A percentile compares a stretch with the other conserved stretches of the same genome.
These are phyloP conservation scores for Temnothorax ravouxi DNA, from an alignment of 2,888 invertebrate species.

Conservation along the genomic window DNA sequence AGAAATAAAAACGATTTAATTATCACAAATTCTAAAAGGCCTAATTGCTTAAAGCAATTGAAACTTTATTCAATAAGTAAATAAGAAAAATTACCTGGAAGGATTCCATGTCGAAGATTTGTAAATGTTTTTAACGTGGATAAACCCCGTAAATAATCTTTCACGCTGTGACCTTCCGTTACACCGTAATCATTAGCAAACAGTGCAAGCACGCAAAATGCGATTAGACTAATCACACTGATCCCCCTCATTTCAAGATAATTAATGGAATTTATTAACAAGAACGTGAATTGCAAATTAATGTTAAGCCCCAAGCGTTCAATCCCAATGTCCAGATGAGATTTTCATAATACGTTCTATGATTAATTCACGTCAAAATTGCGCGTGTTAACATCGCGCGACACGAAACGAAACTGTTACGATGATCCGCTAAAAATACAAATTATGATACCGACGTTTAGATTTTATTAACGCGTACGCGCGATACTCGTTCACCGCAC, in stretches of 20 bases:
- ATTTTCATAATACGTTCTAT: not conserved
- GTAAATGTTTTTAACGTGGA: not conserved
- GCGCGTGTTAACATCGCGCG: not conserved
- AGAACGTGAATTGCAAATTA: not conserved
- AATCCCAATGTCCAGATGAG: not conserved
- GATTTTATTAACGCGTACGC: not conserved
- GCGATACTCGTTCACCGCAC: not conserved
- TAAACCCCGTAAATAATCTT: slow-evolving; percentile 9
- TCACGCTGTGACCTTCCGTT: not conserved
- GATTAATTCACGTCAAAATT: not conserved
- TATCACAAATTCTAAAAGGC: not conserved
- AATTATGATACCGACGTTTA: not conserved
- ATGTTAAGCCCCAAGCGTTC: not conserved
- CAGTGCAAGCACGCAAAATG: not conserved
- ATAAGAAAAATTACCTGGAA: slow-evolving; percentile 26
- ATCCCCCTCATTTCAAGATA: slow-evolving; percentile 6
- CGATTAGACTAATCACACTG: not conserved
- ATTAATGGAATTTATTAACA: not conserved
- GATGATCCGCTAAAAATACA: not conserved
- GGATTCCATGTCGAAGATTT: slow-evolving; percentile 25
- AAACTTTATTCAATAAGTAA: not conserved
- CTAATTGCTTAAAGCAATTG: not conserved
- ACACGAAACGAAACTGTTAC: slow-evolving; percentile 1
- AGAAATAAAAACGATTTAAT: not conserved
- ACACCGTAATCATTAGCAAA: not conserved